These are phyloP conservation scores for Diceros bicornis DNA, from an alignment of 2,797 vertebrate genomes.

Conservation along the genomic window DNA sequence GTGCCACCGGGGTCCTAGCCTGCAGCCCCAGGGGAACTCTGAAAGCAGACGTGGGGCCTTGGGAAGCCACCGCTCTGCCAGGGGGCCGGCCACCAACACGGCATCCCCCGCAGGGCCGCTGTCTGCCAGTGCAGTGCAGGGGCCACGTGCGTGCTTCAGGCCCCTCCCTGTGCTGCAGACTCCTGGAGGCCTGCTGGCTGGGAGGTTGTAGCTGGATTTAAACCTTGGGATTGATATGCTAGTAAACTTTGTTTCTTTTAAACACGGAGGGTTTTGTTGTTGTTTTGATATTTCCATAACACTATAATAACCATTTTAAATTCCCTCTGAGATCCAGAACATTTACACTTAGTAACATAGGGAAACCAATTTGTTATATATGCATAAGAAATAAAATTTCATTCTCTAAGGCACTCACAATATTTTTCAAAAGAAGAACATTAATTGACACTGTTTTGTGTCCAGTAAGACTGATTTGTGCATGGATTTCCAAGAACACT, in stretches of 20 bases:
- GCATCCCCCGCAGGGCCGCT: constrained; percentile 20
- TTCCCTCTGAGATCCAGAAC: background rate
- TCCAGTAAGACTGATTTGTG: background rate
- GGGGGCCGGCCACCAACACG: background rate
- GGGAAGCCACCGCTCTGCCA: constrained; percentile 23
- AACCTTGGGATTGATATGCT: background rate
- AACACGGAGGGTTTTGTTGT: background rate
- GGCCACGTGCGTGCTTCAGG: constrained; percentile 24
- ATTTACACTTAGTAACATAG: background rate
- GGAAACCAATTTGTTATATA: background rate
- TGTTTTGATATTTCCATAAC: background rate
- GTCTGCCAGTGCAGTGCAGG: too few relatives aligned
- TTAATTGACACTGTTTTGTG: background rate
- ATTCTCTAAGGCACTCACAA: background rate
- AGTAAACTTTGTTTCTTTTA: background rate
- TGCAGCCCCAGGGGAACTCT: constrained; percentile 64
- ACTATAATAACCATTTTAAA: background rate
- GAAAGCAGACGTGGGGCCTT: constrained; percentile 62
- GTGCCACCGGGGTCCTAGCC: constrained; percentile 88
- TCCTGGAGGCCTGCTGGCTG: background rate
- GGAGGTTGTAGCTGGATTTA: background rate
- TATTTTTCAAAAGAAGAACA: background rate
- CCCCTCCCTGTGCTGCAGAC: constrained; percentile 62
- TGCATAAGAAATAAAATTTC: background rate
- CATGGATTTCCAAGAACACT: background rate